These are phyloP conservation scores for Silurus aristotelis DNA, from an alignment of 2,797 vertebrate species.

Conservation along the genomic window DNA sequence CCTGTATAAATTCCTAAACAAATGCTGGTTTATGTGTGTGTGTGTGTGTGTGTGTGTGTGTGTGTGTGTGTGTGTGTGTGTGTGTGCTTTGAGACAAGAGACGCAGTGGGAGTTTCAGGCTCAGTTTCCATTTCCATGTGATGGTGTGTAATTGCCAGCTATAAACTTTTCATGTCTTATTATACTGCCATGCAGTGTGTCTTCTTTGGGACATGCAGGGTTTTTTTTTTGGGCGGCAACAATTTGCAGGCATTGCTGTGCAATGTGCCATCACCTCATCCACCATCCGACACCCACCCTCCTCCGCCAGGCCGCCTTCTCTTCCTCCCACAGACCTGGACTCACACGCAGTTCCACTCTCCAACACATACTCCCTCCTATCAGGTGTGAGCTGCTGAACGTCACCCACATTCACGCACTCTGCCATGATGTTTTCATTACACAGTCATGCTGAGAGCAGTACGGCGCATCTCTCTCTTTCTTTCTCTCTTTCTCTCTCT, in stretches of 20 bases:
- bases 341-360: conserved; percentile 39
- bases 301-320: conserved; percentile 37
- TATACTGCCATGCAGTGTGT: conserved; percentile 60
- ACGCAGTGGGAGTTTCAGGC: conserved; percentile 56
- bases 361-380: conserved; percentile 17
- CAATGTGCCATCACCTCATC: conserved; percentile 40
- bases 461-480: not conserved
- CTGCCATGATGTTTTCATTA: conserved; percentile 50
- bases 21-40: not conserved
- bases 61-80: not conserved
- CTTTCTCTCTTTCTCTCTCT: not conserved
- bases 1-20: not conserved
- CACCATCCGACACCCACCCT: conserved; percentile 25
- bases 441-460: conserved; percentile 33
- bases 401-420: conserved; percentile 49
- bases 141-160: conserved; percentile 58
- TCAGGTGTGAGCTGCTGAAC: conserved; percentile 45
- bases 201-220: conserved; percentile 60
- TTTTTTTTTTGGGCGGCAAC: conserved; percentile 37
- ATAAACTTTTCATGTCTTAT: conserved; percentile 67
- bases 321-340: conserved; percentile 51
- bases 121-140: conserved; percentile 58
- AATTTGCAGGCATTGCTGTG: conserved; percentile 38
- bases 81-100: not conserved
- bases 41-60: not conserved